Base-by-base conservation (phyloP, 2,888 invertebrate species). In the Trichogramma evanescens region DNA sequence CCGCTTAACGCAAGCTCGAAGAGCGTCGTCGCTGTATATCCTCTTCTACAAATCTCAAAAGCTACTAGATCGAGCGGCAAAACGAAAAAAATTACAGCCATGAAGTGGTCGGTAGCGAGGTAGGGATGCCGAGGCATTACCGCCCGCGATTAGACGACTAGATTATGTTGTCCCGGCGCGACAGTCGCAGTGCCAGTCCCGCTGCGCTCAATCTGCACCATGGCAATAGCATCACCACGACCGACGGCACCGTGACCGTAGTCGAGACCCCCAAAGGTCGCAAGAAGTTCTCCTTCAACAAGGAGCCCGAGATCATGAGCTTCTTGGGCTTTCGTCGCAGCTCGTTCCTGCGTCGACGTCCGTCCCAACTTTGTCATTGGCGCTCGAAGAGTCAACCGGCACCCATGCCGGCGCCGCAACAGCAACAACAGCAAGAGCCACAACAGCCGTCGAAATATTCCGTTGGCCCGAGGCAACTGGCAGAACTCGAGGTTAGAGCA, bases 231-330 rank as follows among this genome's bases (percentile, higher is more conserved):
- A 59, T 59, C 7, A 13, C 58, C 5, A 2, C 54, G 6, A 9
- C 38, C 10, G 1, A 5, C 9, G 55, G 50, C 8, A 56, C 56
- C 6, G 58, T 63, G 0, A 64, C 63, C 4, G 54, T 62, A 6
- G 66, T 66, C 43, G 65, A 69, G 49, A 69, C 87, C 68, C 91
- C 63, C n/a, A 63, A 63, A 6, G 58, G 91, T 0, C 82, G 91
- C 58, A 93, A 93, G 76, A 93, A 93, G 75, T 80, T 93, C 8
- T 93, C 92, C 6, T 93, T 93, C 78, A 86, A 26, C 26, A 26
- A 91, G 63, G 92, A 93, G 54, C 71, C 93, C 93, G 90, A 90
- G 78, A 87, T 89, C 54, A 81, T 86, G 64, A 79, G 80, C 26
- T 78, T 76, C 65, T 67, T 79, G 66, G 77, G 73, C 45, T 66